Percentiles rank a stretch among this genome's conserved stretches.
These are phyloP conservation scores for Hiodon alosoides DNA, from an alignment of 2,113 vertebrate genomes.

Conservation along the genomic window DNA sequence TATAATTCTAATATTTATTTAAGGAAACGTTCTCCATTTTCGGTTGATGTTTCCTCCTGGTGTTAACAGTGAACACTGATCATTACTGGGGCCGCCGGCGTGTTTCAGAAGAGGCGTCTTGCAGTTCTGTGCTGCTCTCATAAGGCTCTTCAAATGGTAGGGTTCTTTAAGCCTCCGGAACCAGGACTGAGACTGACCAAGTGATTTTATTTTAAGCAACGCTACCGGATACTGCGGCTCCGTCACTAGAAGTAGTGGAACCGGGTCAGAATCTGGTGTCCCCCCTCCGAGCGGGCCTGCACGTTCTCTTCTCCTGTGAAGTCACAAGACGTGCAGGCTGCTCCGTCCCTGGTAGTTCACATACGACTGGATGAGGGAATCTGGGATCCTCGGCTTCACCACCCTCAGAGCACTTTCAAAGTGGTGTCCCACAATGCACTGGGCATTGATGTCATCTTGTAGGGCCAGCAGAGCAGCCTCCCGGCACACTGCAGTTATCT, in stretches of 20 bases:
- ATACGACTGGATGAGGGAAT: slow-evolving; percentile 79
- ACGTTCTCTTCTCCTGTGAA: not conserved
- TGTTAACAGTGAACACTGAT: too few relatives aligned
- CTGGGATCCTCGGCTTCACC: slow-evolving; percentile 81
- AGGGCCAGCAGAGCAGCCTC: slow-evolving; percentile 89
- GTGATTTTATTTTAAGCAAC: not conserved
- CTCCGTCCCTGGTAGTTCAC: slow-evolving; percentile 74
- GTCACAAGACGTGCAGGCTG: slow-evolving; percentile 66
- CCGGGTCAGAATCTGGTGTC: not conserved
- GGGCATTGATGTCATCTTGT: slow-evolving; percentile 82
- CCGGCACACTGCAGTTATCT: slow-evolving; percentile 87
- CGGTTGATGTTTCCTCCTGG: too few relatives aligned
- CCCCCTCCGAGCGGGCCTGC: not conserved
- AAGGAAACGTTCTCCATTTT: too few relatives aligned
- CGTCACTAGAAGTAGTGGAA: not conserved
- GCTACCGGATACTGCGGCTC: not conserved
- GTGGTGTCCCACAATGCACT: slow-evolving; percentile 61
- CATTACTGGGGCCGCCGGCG: too few relatives aligned
- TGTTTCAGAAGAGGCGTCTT: too few relatives aligned
- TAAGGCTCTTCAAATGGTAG: too few relatives aligned
- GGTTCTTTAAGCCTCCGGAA: too few relatives aligned
- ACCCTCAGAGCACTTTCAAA: slow-evolving; percentile 69
- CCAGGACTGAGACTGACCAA: not conserved
- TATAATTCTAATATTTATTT: too few relatives aligned
- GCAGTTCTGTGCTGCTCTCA: too few relatives aligned